phyloP scores from a whole-genome alignment of 2,888 invertebrate species.

The Archips crataeganus region DNA sequence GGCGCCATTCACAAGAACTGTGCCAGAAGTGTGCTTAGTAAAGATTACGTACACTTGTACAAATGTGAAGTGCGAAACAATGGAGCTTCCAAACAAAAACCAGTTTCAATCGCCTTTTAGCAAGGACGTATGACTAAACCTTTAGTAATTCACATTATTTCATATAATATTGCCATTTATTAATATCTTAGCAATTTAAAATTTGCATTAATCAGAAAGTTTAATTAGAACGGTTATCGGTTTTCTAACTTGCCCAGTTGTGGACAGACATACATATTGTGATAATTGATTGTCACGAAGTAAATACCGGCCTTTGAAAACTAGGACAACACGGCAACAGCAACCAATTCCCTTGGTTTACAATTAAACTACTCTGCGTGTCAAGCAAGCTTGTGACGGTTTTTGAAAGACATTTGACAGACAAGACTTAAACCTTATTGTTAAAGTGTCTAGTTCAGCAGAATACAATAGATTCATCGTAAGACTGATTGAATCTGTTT shows the following conservation, averaged over 20 bases:
- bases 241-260: not conserved
- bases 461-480: too few relatives aligned
- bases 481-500: too few relatives aligned
- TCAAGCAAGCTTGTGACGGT: not conserved
- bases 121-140: conserved; percentile 46
- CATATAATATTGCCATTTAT: conserved; percentile 5
- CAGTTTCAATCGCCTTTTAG: conserved; percentile 37
- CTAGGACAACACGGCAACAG: conserved; percentile 54
- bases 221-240: not conserved
- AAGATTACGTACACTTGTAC: conserved; percentile 43
- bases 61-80: conserved; percentile 37
- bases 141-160: conserved; percentile 42
- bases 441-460: not conserved
- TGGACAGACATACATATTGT: conserved; percentile 43
- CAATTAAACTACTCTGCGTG: conserved; percentile 54
- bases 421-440: not conserved
- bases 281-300: not conserved
- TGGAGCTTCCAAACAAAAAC: conserved; percentile 38
- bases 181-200: not conserved
- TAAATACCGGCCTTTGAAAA: conserved; percentile 53
- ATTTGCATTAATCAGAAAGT: not conserved
- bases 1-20: conserved; percentile 23
- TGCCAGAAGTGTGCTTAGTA: conserved; percentile 23
- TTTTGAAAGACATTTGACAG: not conserved
- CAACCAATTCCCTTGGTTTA: conserved; percentile 67